phyloP scores from a whole-genome alignment of 1,140 invertebrate genomes.

The Drosophila pallidifrons region DNA sequence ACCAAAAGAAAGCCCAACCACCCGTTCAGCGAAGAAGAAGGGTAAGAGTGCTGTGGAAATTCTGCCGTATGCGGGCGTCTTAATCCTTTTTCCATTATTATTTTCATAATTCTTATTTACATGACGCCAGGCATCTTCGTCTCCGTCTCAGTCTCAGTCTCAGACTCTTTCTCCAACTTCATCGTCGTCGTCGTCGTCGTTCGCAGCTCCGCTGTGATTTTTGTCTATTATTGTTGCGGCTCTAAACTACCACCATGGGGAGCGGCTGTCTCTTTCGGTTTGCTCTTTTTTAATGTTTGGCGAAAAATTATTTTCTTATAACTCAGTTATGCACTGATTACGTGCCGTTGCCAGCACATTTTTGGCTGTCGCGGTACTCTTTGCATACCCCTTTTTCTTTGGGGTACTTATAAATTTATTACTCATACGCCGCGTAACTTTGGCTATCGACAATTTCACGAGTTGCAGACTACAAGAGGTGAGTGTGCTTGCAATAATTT shows the following conservation, averaged over 20 bases:
- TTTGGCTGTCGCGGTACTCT: constrained; percentile 46
- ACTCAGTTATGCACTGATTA: constrained; percentile 83
- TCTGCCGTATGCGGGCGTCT: constrained; percentile 63
- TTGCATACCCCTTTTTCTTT: constrained; percentile 63
- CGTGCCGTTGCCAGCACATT: constrained; percentile 39
- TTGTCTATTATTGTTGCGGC: constrained; percentile 64
- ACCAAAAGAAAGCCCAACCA: constrained; percentile 29
- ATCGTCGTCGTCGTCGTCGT: constrained; percentile 13
- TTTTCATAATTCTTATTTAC: constrained; percentile 85
- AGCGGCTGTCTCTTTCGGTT: constrained; percentile 57
- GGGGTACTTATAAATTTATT: constrained; percentile 61
- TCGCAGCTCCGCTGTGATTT: constrained; percentile 55
- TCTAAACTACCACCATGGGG: constrained; percentile 23
- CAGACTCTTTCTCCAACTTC: constrained; percentile 17
- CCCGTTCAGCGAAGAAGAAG: constrained; percentile 2
- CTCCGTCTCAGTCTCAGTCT: constrained; percentile 21
- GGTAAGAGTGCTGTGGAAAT: constrained; percentile 24
- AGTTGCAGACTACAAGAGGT: not conserved
- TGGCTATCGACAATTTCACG: constrained; percentile 12
- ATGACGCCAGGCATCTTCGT: constrained; percentile 74
- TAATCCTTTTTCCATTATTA: constrained; percentile 85
- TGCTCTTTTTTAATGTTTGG: constrained; percentile 68
- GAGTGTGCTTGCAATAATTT: not conserved
- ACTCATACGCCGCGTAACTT: constrained; percentile 58
- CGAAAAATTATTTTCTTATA: constrained; percentile 84